These are phyloP conservation scores for Tringa solitaria DNA, from an alignment of 2,113 vertebrate species.

Conservation along the genomic window DNA sequence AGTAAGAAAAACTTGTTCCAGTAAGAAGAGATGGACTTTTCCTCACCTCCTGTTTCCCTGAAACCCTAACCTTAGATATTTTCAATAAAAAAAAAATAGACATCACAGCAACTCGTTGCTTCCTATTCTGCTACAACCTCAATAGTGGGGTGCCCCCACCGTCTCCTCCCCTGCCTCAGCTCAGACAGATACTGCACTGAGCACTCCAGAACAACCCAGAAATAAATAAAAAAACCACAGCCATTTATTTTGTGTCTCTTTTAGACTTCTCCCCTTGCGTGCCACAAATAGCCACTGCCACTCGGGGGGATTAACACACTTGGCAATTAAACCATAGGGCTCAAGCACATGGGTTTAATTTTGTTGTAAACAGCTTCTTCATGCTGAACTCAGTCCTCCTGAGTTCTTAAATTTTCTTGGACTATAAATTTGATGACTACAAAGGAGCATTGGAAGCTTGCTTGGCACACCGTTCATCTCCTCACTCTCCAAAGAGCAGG, in stretches of 20 bases:
- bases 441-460: not conserved
- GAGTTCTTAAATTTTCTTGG: not conserved
- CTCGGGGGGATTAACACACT: not conserved
- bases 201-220: not conserved
- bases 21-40: not conserved
- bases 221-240: not conserved
- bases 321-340: not conserved
- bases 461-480: not conserved
- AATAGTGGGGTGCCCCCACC: accelerated
- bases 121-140: not conserved
- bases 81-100: not conserved
- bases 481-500: not conserved
- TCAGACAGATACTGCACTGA: accelerated
- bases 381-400: not conserved
- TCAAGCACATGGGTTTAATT: not conserved
- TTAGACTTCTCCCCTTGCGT: not conserved
- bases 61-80: not conserved
- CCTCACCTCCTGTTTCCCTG: not conserved
- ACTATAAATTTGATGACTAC: not conserved
- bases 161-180: not conserved
- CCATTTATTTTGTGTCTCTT: not conserved
- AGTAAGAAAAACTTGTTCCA: not conserved
- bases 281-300: not conserved
- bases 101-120: not conserved
- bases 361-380: not conserved